phyloP scores from a whole-genome alignment of 1,140 invertebrate species.

The Drosophila pandora region DNA sequence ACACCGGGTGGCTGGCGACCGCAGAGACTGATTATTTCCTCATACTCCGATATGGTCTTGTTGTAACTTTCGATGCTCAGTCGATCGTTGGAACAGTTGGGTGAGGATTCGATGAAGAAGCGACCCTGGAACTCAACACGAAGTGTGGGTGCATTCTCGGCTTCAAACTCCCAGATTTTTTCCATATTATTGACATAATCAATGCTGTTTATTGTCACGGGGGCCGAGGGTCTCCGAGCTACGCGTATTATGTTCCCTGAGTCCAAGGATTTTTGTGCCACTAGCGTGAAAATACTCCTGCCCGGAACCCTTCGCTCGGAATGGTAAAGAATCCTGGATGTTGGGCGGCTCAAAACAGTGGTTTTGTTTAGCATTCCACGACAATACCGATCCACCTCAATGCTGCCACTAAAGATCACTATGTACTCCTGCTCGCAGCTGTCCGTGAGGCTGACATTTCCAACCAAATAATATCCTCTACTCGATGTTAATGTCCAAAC shows the following conservation, averaged over 20 bases:
- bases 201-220: slow-evolving; percentile 27
- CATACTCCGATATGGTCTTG: slow-evolving; percentile 81
- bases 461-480: slow-evolving; percentile 33
- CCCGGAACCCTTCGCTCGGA: slow-evolving; percentile 5
- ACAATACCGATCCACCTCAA: slow-evolving; percentile 37
- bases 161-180: slow-evolving; percentile 90
- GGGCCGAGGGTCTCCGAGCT: neutral
- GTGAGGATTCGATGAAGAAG: slow-evolving; percentile 89
- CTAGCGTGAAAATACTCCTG: slow-evolving; percentile 35
- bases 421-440: slow-evolving; percentile 69
- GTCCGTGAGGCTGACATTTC: slow-evolving; percentile 53
- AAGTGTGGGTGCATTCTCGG: slow-evolving; percentile 87
- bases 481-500: slow-evolving; percentile 31
- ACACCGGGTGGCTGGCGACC: slow-evolving; percentile 87
- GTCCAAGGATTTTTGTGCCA: neutral
- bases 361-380: slow-evolving; percentile 30
- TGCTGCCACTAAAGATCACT: slow-evolving; percentile 1
- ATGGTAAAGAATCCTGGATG: slow-evolving; percentile 49
- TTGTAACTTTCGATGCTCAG: slow-evolving; percentile 85
- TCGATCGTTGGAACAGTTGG: slow-evolving; percentile 91
- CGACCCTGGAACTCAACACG: slow-evolving; percentile 84
- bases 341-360: neutral
- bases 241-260: slow-evolving; percentile 21
- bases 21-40: slow-evolving; percentile 88
- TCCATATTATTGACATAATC: slow-evolving; percentile 86